Conservation (phyloP, 2,888 invertebrate species). For the Nomada goodeniana region DNA sequence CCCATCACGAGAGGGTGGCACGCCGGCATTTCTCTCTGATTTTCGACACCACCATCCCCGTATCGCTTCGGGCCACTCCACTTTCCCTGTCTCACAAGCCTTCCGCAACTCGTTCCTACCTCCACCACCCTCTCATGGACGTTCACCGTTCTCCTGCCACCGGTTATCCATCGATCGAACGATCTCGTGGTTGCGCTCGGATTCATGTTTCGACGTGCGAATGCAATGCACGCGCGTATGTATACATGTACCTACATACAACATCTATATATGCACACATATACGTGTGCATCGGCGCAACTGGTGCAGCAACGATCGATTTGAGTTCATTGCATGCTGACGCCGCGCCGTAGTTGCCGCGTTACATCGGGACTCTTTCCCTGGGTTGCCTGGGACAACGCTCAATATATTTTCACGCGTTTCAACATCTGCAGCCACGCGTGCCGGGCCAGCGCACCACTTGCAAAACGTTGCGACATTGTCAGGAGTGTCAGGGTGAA, state of each 20-base stretch:
- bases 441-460: slow-evolving; percentile 29
- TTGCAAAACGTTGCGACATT: neutral
- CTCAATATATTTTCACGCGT: slow-evolving; percentile 22
- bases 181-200: slow-evolving; percentile 37
- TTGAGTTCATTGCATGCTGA: slow-evolving; percentile 73
- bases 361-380: slow-evolving; percentile 57
- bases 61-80: neutral
- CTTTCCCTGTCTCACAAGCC: slow-evolving; percentile 20
- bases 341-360: slow-evolving; percentile 8
- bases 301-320: slow-evolving; percentile 68
- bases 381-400: slow-evolving; percentile 57
- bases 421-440: slow-evolving; percentile 26
- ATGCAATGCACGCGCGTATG: neutral
- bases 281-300: slow-evolving; percentile 46
- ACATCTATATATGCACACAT: no score
- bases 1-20: neutral
- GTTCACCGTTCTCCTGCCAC: slow-evolving; percentile 1
- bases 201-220: slow-evolving; percentile 6
- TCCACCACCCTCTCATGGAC: slow-evolving; percentile 2
- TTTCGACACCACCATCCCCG: slow-evolving; percentile 36
- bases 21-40: slow-evolving; percentile 26
- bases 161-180: slow-evolving; percentile 58
- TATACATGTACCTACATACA: neutral
- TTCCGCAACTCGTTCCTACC: slow-evolving; percentile 28
- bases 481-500: neutral